A percentile compares a stretch with the other conserved stretches of the same genome.
These are phyloP conservation scores for Pituophis catenifer DNA, from an alignment of 2,113 vertebrate species.

Conservation along the genomic window DNA sequence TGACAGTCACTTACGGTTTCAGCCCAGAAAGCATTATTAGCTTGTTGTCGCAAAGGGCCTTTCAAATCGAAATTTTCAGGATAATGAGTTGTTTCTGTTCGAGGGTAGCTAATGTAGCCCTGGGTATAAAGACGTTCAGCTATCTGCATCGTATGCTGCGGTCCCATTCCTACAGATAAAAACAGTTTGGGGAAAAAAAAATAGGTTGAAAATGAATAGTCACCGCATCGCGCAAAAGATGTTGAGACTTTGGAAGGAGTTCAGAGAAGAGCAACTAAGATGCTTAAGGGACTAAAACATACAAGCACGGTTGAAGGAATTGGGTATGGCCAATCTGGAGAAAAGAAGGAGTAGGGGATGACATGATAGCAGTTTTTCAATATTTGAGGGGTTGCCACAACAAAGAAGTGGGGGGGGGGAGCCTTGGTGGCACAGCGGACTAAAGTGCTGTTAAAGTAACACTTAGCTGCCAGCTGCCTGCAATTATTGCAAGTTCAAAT, in stretches of 20 bases:
- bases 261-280: neutral
- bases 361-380: no score
- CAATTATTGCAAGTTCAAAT: no score
- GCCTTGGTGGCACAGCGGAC: no score
- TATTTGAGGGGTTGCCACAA: no score
- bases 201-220: neutral
- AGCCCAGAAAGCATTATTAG: slow-evolving; percentile 85
- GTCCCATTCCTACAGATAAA: slow-evolving; percentile 83
- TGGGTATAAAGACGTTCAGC: slow-evolving; percentile 95
- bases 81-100: slow-evolving; percentile 96
- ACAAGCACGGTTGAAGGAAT: no score
- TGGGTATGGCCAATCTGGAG: no score
- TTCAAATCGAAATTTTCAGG: slow-evolving; percentile 96
- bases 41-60: slow-evolving; percentile 85
- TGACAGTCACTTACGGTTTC: slow-evolving; percentile 76
- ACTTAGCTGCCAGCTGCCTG: no score
- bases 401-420: no score
- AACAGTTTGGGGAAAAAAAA: neutral
- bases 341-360: no score
- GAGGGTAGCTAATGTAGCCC: slow-evolving; percentile 97
- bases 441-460: no score
- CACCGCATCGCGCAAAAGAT: neutral
- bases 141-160: slow-evolving; percentile 94
- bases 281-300: neutral
- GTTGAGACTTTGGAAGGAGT: neutral